Base-by-base conservation (phyloP, 2,797 vertebrate species). In the Balearica regulorum region DNA sequence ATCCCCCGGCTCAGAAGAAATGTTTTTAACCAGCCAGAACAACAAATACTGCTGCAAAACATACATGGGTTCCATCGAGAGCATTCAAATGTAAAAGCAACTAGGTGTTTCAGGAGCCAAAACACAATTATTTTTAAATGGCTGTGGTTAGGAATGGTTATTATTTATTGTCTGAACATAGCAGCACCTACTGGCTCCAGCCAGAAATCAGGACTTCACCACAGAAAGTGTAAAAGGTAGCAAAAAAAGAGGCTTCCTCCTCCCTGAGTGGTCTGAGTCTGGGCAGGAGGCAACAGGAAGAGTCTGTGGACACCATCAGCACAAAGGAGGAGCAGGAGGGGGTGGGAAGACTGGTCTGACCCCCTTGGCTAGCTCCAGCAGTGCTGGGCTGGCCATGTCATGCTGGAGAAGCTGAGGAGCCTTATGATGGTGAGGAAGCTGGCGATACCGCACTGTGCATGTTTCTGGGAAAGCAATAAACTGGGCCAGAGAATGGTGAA, bases 111-210 rank as follows among this genome's bases (percentile, higher is more conserved):
- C 62, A 57, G 79, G 62, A 86, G 39, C 92, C 89, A 86, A 96
- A 91, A 88, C 54, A 46, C 0, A 3, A 87, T 83, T 92, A 78
- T 87, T 96, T 96, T 92, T 80, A 72, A 93, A 78, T 91, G 84
- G 28, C 54, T 39, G 16, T 25, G 17, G 71, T 71, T 92, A 78
- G 55, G 58, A 94, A 49, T 69, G 43, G 49, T 85, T 94, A 81
- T 84, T 91, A 92, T 84, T 96, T 96, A 91, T 85, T 86, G 72
- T 83, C 96, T 96, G 94, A 96, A 92, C 89, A 92, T 18, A 96
- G 89, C 94, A 94, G 94, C 92, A 96, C 92, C 90, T 96, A 87
- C 96, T 94, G 93, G 75, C 54, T 91, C 69, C 72, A 88, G 49
- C 49, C 81, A 96, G 95, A 37, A 90, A 75, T 75, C 49, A 68